These are phyloP conservation scores for Tachysurus vachellii DNA, from an alignment of 2,113 vertebrate genomes.

Conservation along the genomic window DNA sequence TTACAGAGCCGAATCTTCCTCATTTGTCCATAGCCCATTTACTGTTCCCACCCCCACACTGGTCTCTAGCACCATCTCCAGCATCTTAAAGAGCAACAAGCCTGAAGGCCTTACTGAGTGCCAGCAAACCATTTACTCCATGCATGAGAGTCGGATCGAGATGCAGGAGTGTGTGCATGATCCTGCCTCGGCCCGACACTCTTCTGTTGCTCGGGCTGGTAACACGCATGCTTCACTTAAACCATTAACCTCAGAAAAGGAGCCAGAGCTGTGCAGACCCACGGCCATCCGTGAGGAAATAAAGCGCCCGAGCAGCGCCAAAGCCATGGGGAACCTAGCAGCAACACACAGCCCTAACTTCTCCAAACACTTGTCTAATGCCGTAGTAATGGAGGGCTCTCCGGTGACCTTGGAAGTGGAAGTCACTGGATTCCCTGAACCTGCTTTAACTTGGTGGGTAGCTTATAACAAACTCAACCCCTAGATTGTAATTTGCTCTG, in stretches of 20 bases:
- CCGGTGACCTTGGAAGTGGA: constrained; percentile 94
- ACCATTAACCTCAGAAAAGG: constrained; percentile 73
- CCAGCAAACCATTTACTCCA: constrained; percentile 66
- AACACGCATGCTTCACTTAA: constrained; percentile 79
- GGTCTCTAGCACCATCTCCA: constrained; percentile 64
- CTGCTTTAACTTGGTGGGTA: constrained; percentile 95
- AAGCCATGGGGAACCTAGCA: constrained; percentile 73
- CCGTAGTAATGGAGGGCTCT: constrained; percentile 86
- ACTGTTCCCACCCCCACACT: constrained; percentile 63
- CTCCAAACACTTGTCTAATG: constrained; percentile 85
- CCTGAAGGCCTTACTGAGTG: background rate
- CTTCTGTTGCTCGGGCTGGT: constrained; percentile 52
- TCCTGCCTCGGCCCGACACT: constrained; percentile 65
- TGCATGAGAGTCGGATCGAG: constrained; percentile 67
- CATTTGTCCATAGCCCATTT: constrained; percentile 66
- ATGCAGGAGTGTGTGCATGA: constrained; percentile 80
- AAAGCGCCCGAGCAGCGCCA: constrained; percentile 76
- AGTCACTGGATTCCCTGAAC: constrained; percentile 89
- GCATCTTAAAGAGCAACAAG: constrained; percentile 58
- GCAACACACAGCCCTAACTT: constrained; percentile 79
- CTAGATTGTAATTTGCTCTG: background rate
- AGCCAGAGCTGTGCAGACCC: constrained; percentile 76
- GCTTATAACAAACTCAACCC: constrained; percentile 79
- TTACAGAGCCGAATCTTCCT: constrained; percentile 67
- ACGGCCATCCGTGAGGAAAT: constrained; percentile 79